Conservation (phyloP, 1,140 invertebrate species). For the Aphidius ervi region DNA sequence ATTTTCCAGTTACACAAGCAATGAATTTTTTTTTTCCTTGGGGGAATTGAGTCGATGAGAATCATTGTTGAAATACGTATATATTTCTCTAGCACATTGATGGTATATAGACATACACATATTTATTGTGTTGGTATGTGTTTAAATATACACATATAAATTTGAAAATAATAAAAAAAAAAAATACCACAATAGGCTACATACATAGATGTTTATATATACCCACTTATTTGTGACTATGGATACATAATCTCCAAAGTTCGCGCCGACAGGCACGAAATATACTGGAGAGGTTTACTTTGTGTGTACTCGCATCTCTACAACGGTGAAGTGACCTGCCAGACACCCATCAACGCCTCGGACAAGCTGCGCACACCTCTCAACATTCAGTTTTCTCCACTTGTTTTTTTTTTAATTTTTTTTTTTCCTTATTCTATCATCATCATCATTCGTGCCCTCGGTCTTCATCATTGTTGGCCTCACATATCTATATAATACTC, state of each 20-base stretch:
- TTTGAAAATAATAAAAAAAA: no score
- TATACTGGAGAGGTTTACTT: constrained; percentile 27
- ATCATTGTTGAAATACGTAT: no score
- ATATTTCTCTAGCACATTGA: no score
- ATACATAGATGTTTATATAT: no score
- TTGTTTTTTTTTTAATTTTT: constrained; percentile 12
- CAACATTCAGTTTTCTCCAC: constrained; percentile 13
- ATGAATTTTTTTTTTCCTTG: background rate
- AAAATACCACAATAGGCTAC: no score
- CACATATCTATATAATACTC: no score
- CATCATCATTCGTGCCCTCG: background rate
- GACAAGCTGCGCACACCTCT: constrained; percentile 25
- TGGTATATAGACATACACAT: no score
- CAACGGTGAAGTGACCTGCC: constrained; percentile 47
- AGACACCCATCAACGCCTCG: constrained; percentile 45
- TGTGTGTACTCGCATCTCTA: constrained; percentile 24
- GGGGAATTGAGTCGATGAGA: no score
- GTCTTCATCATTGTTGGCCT: no score
- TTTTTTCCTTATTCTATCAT: constrained; percentile 5
- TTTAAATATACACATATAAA: no score
- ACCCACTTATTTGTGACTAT: background rate
- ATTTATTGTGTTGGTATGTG: no score
- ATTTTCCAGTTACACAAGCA: no score
- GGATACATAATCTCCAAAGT: background rate
- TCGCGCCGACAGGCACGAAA: constrained; percentile 1